Percentiles rank a stretch among this genome's conserved stretches.
Conservation (phyloP, 2,113 vertebrate genomes). For the Anguilla japonica region DNA sequence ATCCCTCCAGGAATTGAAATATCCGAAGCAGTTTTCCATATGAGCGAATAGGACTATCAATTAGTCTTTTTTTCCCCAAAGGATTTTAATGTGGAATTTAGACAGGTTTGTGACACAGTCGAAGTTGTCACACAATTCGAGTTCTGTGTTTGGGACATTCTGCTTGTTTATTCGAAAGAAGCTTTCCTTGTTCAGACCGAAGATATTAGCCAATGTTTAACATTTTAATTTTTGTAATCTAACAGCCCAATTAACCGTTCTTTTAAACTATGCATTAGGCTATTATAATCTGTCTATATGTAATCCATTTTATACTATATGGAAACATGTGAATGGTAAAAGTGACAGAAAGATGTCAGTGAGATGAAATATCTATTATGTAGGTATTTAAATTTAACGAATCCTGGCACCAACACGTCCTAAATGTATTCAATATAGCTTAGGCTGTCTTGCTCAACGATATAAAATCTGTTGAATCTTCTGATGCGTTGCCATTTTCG, state of each 20-base stretch:
- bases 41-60: conserved; percentile 53
- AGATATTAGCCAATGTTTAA: background rate
- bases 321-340: background rate
- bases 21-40: conserved; percentile 56
- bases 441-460: background rate
- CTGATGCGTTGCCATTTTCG: background rate
- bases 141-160: background rate
- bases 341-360: background rate
- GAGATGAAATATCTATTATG: background rate
- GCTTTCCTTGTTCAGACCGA: background rate
- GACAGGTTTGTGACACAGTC: conserved; percentile 4
- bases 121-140: background rate
- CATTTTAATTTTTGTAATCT: background rate
- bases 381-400: background rate
- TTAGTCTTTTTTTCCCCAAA: conserved; percentile 41
- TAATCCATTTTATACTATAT: background rate
- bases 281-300: background rate
- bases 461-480: background rate
- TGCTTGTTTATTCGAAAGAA: background rate
- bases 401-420: background rate
- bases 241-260: background rate
- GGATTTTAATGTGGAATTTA: background rate
- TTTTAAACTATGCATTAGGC: background rate
- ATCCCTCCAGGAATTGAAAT: conserved; percentile 56
- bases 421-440: background rate